Conservation (phyloP, 2,113 vertebrate species). For the Eira barbara region DNA sequence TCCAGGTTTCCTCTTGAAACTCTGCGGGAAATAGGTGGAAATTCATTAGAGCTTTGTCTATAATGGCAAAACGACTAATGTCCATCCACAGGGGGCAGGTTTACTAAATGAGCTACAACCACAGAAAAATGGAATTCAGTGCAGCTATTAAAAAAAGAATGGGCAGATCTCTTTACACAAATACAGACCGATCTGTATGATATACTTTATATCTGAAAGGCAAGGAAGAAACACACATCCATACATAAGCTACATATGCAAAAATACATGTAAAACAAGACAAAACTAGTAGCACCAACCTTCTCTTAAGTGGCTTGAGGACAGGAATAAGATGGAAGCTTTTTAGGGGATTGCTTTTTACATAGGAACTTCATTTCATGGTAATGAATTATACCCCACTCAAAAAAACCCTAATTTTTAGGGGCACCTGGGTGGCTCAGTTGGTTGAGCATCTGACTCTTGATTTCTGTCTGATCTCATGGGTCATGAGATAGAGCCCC, state of each 20-base stretch:
- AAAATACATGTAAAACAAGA: not conserved
- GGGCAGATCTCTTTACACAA: not conserved
- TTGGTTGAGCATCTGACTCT: not conserved
- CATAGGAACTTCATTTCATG: not conserved
- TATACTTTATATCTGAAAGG: not conserved
- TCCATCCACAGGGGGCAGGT: not conserved
- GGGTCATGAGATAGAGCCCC: too few relatives aligned
- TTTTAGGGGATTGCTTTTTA: not conserved
- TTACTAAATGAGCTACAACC: not conserved
- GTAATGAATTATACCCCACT: not conserved
- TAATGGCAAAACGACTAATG: not conserved
- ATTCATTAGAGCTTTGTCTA: not conserved
- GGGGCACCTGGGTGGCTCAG: not conserved
- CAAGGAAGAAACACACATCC: not conserved
- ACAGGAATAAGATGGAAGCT: not conserved
- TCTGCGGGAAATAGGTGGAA: slow-evolving; percentile 80
- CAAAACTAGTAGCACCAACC: not conserved
- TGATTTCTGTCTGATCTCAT: not conserved
- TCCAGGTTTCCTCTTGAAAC: slow-evolving; percentile 96
- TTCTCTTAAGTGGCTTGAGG: not conserved
- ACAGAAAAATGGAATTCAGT: not conserved
- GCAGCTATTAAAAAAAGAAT: not conserved
- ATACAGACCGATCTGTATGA: not conserved
- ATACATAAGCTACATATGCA: not conserved
- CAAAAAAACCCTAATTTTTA: not conserved